Percentiles rank a stretch among this genome's conserved stretches.
Conservation (phyloP, 2,797 vertebrate genomes). For the Momotus momota region DNA sequence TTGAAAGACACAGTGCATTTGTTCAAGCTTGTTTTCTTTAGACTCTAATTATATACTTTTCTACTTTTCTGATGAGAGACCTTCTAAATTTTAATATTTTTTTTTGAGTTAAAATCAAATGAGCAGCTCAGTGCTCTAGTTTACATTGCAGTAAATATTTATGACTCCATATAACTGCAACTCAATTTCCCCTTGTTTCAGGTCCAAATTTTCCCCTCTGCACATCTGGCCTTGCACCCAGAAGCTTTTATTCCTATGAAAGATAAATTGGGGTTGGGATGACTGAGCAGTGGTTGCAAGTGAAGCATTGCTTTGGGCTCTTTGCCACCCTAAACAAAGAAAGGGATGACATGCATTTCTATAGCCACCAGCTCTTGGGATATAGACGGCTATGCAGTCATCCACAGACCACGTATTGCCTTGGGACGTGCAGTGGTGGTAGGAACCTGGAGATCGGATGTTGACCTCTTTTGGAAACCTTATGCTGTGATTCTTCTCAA, state of each 20-base stretch:
- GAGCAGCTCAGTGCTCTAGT: constrained; percentile 2
- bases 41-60: constrained; percentile 50
- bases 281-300: constrained; percentile 8
- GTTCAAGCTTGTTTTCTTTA: constrained; percentile 54
- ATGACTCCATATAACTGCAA: constrained; percentile 46
- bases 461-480: neutral
- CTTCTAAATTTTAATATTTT: constrained; percentile 23
- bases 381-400: neutral
- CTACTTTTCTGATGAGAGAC: constrained; percentile 40
- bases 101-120: constrained; percentile 16
- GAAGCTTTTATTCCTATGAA: constrained; percentile 42
- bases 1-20: constrained; percentile 33
- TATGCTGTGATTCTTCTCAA: neutral
- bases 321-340: constrained; percentile 15
- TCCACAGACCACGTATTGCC: neutral
- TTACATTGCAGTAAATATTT: constrained; percentile 69
- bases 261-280: constrained; percentile 44
- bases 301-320: neutral
- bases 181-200: constrained; percentile 64
- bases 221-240: constrained; percentile 57
- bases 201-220: constrained; percentile 32
- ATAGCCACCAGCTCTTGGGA: neutral
- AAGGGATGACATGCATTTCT: neutral
- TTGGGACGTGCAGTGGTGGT: neutral
- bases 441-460: neutral